Conservation (phyloP, 2,888 invertebrate species). For the Microplitis manilae region DNA sequence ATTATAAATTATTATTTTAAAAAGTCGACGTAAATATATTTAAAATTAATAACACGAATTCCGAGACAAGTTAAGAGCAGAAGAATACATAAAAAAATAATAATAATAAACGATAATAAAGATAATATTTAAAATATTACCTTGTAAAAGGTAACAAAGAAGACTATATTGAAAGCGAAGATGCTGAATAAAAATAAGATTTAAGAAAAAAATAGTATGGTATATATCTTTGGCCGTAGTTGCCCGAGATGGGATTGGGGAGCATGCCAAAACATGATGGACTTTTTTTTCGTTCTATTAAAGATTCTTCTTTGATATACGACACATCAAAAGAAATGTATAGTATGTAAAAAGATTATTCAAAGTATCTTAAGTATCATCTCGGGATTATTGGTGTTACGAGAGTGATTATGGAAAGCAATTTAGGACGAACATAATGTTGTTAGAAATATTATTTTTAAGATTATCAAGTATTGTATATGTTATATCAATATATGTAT, state of each 20-base stretch:
- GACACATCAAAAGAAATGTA: constrained; percentile 7
- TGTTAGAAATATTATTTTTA: constrained; percentile 70
- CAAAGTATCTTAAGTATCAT: constrained; percentile 29
- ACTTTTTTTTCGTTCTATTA: neutral
- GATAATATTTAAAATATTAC: constrained; percentile 7
- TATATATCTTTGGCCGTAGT: constrained; percentile 58
- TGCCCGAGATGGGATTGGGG: constrained; percentile 48
- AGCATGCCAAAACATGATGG: constrained; percentile 21
- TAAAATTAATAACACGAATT: constrained; percentile 12
- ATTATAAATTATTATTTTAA: neutral
- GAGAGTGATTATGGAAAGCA: constrained; percentile 68
- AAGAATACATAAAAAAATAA: constrained; percentile 24
- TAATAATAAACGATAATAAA: neutral
- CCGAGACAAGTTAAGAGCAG: neutral
- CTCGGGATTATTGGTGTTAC: constrained; percentile 55
- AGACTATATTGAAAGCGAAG: constrained; percentile 31
- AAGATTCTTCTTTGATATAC: constrained; percentile 17
- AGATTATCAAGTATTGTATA: constrained; percentile 64
- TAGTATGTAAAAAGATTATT: neutral
- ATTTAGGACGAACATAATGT: constrained; percentile 68
- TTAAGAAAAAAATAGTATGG: constrained; percentile 55
- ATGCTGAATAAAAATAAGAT: constrained; percentile 30
- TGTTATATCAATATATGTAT: constrained; percentile 51
- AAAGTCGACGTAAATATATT: constrained; percentile 1
- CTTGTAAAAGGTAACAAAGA: constrained; percentile 27